Base-by-base conservation (phyloP, 1,140 invertebrate genomes). In the Ruditapes philippinarum region DNA sequence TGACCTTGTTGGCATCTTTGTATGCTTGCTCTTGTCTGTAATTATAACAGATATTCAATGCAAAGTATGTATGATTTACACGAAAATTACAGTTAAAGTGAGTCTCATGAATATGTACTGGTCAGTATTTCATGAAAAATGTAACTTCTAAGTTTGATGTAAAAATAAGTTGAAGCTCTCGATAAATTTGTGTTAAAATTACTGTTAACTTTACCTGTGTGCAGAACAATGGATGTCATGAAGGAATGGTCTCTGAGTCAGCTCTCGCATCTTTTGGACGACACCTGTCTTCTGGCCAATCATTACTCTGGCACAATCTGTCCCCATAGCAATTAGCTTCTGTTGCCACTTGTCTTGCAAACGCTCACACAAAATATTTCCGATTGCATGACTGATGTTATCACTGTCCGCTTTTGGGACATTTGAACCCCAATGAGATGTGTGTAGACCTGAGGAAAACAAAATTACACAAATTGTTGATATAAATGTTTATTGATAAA, bases 281-380 rank as follows among this genome's bases (percentile, higher is more conserved):
- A 90, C 65, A 31, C 78, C 60, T 14, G 51, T 65, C 51, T 87
- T 65, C 25, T 65, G 78, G n/a, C 89, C 81, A 57, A 83, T 0
- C 88, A 89, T 85, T 17, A 85, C 81, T 12, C 57, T 79, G 11
- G 88, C 81, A 45, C 88, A 81, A 80, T 89, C 88, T 17, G 81
- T 80, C 7, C 88, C 88, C 51, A 89, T 79, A 57, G 70, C 88
- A 19, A 85, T 57, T 4, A 89, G 11, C 54, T 89, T 89, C 0
- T n/a, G 3, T 36, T 12, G 42, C 36, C 36, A 76, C 7, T 5
- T 38, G 33, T 25, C 73, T 22, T 38, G 36, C 42, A 42, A 76
- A 25, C 42, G 22, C 25, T 76, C 73, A 76, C 11, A 17, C 33
- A 76, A 14, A 19, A 49, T 4, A n/a, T 42, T 38, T 38, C 14